Conservation (phyloP, 2,113 vertebrate species). For the Amphiprion percula region DNA sequence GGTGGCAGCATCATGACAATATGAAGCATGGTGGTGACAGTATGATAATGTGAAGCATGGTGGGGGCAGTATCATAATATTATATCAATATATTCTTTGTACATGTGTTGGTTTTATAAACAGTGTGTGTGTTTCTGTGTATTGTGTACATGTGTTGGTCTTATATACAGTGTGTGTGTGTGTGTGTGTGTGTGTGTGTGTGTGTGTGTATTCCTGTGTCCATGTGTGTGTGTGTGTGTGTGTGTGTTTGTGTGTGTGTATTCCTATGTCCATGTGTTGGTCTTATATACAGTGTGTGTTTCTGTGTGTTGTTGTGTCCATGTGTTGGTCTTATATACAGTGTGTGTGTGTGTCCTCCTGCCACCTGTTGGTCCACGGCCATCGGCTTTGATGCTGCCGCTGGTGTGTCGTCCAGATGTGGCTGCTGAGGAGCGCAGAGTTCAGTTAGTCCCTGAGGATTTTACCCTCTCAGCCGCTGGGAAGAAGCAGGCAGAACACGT, state of each 20-base stretch:
- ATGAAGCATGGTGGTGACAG: no score
- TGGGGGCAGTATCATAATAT: no score
- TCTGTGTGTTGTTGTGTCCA: background rate
- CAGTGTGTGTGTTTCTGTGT: background rate
- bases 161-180: constrained; percentile 19
- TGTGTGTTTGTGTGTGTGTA: no score
- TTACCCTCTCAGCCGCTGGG: constrained; percentile 39
- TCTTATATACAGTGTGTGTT: background rate
- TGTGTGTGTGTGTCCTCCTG: constrained; percentile 18
- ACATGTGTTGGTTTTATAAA: no score
- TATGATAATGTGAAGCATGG: no score
- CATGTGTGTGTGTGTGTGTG: no score
- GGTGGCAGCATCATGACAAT: no score
- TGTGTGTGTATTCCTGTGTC: no score
- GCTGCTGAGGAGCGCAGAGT: constrained; percentile 56
- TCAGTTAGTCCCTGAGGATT: constrained; percentile 66
- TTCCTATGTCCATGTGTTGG: no score
- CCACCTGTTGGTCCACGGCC: constrained; percentile 50
- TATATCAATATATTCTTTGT: no score
- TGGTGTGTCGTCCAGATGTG: constrained; percentile 80
- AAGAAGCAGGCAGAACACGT: constrained; percentile 32
- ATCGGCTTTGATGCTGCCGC: constrained; percentile 70
- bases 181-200: no score
- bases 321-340: background rate
- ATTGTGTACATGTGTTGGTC: background rate